Conservation (phyloP, 2,113 vertebrate species). For the Rhea pennata region DNA sequence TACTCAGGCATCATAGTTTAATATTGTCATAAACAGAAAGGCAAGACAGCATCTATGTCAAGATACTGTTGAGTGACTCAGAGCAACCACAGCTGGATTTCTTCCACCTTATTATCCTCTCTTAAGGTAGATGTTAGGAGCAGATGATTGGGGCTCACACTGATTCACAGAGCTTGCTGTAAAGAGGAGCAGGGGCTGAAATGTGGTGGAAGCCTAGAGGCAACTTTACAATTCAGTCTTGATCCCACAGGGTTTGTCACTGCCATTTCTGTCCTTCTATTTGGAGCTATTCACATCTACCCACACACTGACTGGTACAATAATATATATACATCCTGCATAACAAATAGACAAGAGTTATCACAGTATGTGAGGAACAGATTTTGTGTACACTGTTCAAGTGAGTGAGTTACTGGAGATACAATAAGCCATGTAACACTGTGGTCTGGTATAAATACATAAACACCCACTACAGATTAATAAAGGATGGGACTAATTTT, state of each 20-base stretch:
- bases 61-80: background rate
- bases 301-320: background rate
- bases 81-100: background rate
- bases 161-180: background rate
- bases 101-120: rapidly evolving
- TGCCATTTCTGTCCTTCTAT: background rate
- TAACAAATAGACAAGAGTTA: background rate
- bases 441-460: background rate
- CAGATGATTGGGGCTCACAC: background rate
- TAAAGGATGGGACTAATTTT: background rate
- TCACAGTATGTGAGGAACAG: background rate
- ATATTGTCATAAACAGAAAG: background rate
- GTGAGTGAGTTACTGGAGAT: background rate
- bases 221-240: background rate
- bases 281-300: background rate
- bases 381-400: background rate
- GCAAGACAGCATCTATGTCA: rapidly evolving
- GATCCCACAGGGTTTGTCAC: background rate
- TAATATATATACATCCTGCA: background rate
- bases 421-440: background rate
- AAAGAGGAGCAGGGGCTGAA: background rate
- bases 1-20: background rate
- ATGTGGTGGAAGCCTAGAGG: background rate
- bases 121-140: background rate
- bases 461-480: background rate